These are phyloP conservation scores for Loriculus beryllinus DNA, from an alignment of 2,797 vertebrate species.

Conservation along the genomic window DNA sequence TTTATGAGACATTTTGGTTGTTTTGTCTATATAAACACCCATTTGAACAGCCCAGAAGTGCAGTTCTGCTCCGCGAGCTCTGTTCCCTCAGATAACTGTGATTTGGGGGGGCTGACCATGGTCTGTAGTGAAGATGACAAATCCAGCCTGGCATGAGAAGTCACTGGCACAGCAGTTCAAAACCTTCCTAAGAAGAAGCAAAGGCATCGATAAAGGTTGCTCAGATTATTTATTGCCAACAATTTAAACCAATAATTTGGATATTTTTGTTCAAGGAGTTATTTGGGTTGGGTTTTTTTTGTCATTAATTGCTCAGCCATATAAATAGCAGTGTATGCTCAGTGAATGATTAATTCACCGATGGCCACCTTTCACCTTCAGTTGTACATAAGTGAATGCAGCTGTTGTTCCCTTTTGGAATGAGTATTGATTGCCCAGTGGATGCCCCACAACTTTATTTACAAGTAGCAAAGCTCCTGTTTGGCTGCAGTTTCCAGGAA, in stretches of 20 bases:
- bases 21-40: rapidly evolving
- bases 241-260: background rate
- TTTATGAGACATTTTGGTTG: rapidly evolving
- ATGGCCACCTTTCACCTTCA: background rate
- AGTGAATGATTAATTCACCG: background rate
- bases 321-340: background rate
- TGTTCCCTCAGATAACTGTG: rapidly evolving
- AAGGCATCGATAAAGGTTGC: background rate
- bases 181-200: background rate
- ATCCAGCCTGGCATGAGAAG: background rate
- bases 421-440: background rate
- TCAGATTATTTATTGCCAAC: background rate
- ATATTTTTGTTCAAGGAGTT: background rate
- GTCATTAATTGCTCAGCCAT: background rate
- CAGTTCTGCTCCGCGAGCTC: background rate
- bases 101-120: background rate
- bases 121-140: background rate
- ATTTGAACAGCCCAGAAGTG: rapidly evolving
- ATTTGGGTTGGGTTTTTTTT: background rate
- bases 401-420: background rate
- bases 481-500: background rate
- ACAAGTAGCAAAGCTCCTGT: background rate
- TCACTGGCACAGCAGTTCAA: rapidly evolving
- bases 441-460: background rate
- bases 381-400: background rate